A percentile compares a stretch with the other conserved stretches of the same genome.
phyloP scores from a whole-genome alignment of 2,113 vertebrate genomes.

The Pollachius pollachius region DNA sequence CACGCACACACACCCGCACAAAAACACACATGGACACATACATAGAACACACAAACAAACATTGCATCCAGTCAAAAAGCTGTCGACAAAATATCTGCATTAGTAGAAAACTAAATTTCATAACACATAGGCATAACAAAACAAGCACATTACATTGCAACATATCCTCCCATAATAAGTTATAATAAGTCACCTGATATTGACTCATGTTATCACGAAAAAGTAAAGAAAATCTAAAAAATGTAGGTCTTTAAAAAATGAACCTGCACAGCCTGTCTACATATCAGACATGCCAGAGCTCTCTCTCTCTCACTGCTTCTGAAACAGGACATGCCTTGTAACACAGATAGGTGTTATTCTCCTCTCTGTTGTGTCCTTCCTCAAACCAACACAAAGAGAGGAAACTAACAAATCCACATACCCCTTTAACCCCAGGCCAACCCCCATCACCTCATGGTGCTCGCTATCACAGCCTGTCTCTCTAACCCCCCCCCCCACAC shows the following conservation, averaged over 20 bases:
- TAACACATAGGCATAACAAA: too few relatives aligned
- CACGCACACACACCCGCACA: constrained; percentile 5
- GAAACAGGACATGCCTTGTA: too few relatives aligned
- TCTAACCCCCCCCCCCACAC: constrained; percentile 1
- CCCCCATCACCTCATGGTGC: constrained; percentile 4
- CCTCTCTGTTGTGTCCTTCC: constrained; percentile 30
- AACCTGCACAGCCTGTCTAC: too few relatives aligned
- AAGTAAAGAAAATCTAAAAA: background rate
- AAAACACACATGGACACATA: constrained; percentile 3
- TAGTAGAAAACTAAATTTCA: background rate
- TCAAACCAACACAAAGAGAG: constrained; percentile 45
- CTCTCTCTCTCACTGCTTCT: too few relatives aligned
- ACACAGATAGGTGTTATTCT: background rate
- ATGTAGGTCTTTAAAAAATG: too few relatives aligned
- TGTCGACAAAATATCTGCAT: background rate
- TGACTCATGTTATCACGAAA: background rate
- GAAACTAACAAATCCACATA: constrained; percentile 28
- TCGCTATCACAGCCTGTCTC: constrained; percentile 69
- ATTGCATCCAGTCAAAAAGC: background rate
- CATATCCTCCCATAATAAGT: too few relatives aligned
- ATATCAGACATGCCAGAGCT: too few relatives aligned
- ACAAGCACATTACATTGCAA: too few relatives aligned
- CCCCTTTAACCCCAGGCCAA: constrained; percentile 17
- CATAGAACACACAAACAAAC: constrained; percentile 17
- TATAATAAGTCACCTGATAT: background rate